Evolutionary conservation across 2,888 invertebrate genomes (phyloP), one percentile per base, ranked within the genome.

Genomic region (Coelopa pilipes): DNA sequence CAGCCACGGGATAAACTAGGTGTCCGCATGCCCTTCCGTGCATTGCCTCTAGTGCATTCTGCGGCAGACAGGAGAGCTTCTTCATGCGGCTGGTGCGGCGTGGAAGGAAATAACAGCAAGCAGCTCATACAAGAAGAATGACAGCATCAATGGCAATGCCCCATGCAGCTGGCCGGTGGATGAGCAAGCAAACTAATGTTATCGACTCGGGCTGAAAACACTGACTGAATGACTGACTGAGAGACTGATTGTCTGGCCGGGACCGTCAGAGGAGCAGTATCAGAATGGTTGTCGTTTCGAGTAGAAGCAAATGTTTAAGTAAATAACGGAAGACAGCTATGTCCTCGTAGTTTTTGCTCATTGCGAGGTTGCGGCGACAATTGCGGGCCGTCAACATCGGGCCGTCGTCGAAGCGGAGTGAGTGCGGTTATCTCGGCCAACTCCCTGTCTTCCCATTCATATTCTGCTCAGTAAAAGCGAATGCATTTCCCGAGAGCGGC

Each of bases 231-330:
- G 57, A n/a, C 34, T 34, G 63, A 21, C 55, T 63, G 60, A 55
- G 34, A 57, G 60, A 55, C 15, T 71, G 50, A 10, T 70, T 46
- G 66, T 73, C 77, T 79, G 81, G 79, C 10, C n/a, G 53, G 53
- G n/a, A 11, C 53, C 10, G 53, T 4, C 13, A 4, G 53, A 53
- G 3, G 53, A 53, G 45, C 62, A 62, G 2, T 17, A 24, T 57
- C 62, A 62, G 2, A 46, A 24, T 57, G 45, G 34, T 69, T 57
- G 69, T 57, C 21, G 45, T 57, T 57, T 57, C 34, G 15, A 21
- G 57, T 50, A 50, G 10, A 60, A 24, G 47, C 49, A 49, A 59
- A 70, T 62, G 49, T 70, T 57, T 45, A 68, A 57, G 60, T 57
- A 70, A 59, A 70, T 45, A 70, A 24, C 12, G 45, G 62, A 70